Evolutionary conservation across 2,113 vertebrate species (phyloP).

Genomic region (Dendrocopos noguchii): DNA sequence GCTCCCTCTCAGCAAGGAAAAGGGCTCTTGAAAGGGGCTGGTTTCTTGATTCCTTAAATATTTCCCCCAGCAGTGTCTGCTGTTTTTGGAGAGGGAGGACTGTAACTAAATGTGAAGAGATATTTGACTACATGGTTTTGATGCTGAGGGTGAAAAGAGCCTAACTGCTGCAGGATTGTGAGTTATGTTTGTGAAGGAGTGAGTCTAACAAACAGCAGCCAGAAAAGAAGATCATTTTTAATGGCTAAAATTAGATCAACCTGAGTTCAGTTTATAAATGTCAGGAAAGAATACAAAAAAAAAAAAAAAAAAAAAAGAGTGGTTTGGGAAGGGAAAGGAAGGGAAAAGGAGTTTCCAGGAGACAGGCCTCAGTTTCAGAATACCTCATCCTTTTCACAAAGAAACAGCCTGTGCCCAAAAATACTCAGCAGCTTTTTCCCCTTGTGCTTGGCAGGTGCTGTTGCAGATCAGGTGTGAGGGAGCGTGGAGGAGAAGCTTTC

Average conservation of each 20-base stretch:
- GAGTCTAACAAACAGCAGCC: not conserved
- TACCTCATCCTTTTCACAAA: not conserved
- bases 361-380: not conserved
- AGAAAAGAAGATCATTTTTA: not conserved
- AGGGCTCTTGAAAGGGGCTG: not conserved
- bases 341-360: conserved; percentile 7
- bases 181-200: not conserved
- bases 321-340: not conserved
- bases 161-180: not conserved
- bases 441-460: not conserved
- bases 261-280: not conserved
- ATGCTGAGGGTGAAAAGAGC: not conserved
- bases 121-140: not conserved
- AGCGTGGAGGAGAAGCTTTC: not conserved
- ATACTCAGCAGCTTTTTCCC: not conserved
- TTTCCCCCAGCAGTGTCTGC: not conserved
- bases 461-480: conserved; percentile 19
- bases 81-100: not conserved
- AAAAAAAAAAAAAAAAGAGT: not conserved
- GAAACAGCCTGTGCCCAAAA: not conserved
- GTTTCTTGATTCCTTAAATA: not conserved
- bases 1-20: not conserved
- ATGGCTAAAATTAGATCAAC: conserved; percentile 17
- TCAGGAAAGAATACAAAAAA: not conserved
- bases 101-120: not conserved